These are phyloP conservation scores for Struthidea cinerea DNA, from an alignment of 2,113 vertebrate genomes.

Conservation along the genomic window DNA sequence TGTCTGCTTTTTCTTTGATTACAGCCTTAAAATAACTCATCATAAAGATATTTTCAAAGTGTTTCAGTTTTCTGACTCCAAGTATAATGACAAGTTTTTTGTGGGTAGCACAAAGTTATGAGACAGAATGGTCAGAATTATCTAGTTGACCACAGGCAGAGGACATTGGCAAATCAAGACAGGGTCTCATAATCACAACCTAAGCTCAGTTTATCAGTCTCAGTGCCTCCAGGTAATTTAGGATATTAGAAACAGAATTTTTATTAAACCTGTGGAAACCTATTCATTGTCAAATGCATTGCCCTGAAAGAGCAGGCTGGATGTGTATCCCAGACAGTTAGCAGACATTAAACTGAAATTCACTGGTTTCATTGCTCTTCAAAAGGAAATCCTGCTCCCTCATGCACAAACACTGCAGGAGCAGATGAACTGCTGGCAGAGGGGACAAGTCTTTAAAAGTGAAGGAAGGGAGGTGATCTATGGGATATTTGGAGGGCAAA, in stretches of 20 bases:
- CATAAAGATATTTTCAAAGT: neutral
- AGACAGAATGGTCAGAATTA: neutral
- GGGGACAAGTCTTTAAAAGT: neutral
- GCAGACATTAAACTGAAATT: neutral
- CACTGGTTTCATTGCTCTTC: neutral
- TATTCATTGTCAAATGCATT: neutral
- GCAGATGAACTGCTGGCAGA: neutral
- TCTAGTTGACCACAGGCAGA: neutral
- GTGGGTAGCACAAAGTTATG: neutral
- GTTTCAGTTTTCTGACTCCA: neutral
- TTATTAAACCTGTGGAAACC: constrained; percentile 33
- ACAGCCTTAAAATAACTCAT: neutral
- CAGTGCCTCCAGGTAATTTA: neutral
- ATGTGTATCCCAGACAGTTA: neutral
- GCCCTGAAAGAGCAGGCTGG: neutral
- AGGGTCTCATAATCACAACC: neutral
- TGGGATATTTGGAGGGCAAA: neutral
- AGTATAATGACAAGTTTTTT: neutral
- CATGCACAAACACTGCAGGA: neutral
- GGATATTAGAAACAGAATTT: constrained; percentile 40
- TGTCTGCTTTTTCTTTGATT: neutral
- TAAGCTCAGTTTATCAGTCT: neutral
- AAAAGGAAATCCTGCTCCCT: neutral
- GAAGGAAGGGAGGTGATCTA: neutral
- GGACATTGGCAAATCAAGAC: neutral